phyloP scores from a whole-genome alignment of 2,888 invertebrate species.

The Cyclophora albipunctata region DNA sequence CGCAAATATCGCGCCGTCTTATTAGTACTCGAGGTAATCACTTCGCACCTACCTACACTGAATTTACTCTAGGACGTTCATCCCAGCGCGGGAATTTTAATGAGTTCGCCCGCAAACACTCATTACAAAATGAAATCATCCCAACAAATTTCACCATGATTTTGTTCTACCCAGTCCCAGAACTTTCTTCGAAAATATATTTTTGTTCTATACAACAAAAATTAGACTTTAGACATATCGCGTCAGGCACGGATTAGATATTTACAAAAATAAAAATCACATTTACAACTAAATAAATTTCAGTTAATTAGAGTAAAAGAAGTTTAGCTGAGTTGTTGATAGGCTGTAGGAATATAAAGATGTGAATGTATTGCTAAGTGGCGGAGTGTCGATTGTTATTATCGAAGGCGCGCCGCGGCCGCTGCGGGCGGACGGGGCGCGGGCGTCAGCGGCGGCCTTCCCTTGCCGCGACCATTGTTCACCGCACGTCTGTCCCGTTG shows the following conservation, averaged over 20 bases:
- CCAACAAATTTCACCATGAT: too few species aligned
- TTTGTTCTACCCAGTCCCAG: too few species aligned
- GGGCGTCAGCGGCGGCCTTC: slow-evolving; percentile 46
- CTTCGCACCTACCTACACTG: too few species aligned
- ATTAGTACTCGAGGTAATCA: too few species aligned
- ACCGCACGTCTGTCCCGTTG: slow-evolving; percentile 49
- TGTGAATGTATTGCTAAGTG: slow-evolving; percentile 14
- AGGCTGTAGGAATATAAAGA: slow-evolving; percentile 12
- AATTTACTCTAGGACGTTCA: too few species aligned
- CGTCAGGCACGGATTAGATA: slow-evolving; percentile 1
- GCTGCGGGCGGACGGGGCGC: slow-evolving; percentile 15
- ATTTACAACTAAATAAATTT: slow-evolving; percentile 23
- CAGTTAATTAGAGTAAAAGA: slow-evolving; percentile 22
- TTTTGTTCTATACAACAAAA: too few species aligned
- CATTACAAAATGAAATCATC: too few species aligned
- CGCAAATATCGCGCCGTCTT: neutral
- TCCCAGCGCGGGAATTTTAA: too few species aligned
- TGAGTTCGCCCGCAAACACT: too few species aligned
- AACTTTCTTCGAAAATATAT: too few species aligned
- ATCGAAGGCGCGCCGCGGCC: slow-evolving; percentile 15
- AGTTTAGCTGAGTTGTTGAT: slow-evolving; percentile 22
- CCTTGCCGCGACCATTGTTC: slow-evolving; percentile 64
- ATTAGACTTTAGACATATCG: slow-evolving; percentile 3
- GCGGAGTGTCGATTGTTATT: slow-evolving; percentile 14
- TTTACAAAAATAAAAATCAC: slow-evolving; percentile 5